phyloP scores from a whole-genome alignment of 2,888 invertebrate species.

The Ptycholaimellus sp. region DNA sequence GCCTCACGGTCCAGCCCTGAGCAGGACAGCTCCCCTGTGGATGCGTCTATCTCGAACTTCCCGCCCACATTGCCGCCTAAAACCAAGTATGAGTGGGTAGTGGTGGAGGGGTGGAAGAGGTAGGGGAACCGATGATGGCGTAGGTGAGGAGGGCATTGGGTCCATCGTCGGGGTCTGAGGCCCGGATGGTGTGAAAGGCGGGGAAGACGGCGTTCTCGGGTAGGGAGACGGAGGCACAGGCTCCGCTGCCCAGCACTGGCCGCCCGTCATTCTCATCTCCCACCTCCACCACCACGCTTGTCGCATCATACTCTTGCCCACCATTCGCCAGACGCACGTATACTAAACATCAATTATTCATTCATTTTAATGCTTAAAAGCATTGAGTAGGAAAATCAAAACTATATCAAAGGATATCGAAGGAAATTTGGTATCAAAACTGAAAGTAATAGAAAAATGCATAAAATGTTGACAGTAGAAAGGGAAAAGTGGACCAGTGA shows the following conservation, averaged over 20 bases:
- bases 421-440: no score
- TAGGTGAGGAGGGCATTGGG: constrained; percentile 60
- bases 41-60: constrained; percentile 59
- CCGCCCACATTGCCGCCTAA: constrained; percentile 56
- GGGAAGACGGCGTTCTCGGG: constrained; percentile 66
- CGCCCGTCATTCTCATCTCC: constrained; percentile 65
- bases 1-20: constrained; percentile 63
- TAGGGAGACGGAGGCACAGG: constrained; percentile 55
- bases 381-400: no score
- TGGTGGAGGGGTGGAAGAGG: constrained; percentile 7
- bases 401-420: no score
- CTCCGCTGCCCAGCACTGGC: constrained; percentile 54
- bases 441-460: no score
- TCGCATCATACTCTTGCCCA: constrained; percentile 49
- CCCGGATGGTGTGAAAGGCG: constrained; percentile 59
- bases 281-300: constrained; percentile 49
- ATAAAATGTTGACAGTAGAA: no score
- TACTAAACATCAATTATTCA: no score
- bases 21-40: constrained; percentile 55
- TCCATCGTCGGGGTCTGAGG: constrained; percentile 58
- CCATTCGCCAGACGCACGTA: constrained; percentile 47
- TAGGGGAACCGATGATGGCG: constrained; percentile 46
- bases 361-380: no score
- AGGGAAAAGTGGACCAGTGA: no score
- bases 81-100: constrained; percentile 6